Evolutionary conservation across 2,113 vertebrate genomes (phyloP), one percentile per base, ranked within the genome.

Genomic region (Sprattus sprattus): DNA sequence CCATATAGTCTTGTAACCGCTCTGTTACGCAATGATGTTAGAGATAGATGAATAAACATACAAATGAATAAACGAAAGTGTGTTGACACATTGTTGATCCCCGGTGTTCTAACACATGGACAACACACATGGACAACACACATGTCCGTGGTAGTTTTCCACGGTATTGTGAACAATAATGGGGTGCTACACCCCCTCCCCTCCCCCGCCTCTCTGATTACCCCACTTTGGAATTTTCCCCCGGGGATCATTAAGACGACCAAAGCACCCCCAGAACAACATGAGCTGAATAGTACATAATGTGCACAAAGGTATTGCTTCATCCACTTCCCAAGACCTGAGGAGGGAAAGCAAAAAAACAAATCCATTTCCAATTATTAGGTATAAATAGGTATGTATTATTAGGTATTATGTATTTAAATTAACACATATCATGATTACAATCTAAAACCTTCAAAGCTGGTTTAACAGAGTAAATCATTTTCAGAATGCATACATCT

Each of bases 141-240:
- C 71, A 71, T 13, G 64, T 25, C 28, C 28, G 13, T 13, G 5
- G 71, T 78, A 78, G 71, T 78, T 78, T 78, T 78, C 71, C 71
- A 44, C n/a, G 1, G 64, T 16, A 16, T 39, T 78, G 28, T 16
- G 32, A 5, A 0, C 71, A 78, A 78, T 16, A 78, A 44, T 78
- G 71, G 28, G 28, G 32, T 39, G 28, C 64, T 71, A 32, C 28
- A 71, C 64, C 15, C 64, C 64, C 28, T 67, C 64, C 64, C 64
- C 64, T 28, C 10, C 25, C 64, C 64, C 25, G 3, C 64, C 9
- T 71, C 25, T 28, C 64, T 2, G 2, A 1, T 25, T 25, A 28
- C 64, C 25, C n/a, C 28, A 28, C 64, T 71, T 71, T 71, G 64
- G 64, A 71, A 71, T 71, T 71, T 71, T 87, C 80, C 25, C 47